Base-by-base conservation (phyloP, 2,797 vertebrate species). In the Notolepis coatsorum region DNA sequence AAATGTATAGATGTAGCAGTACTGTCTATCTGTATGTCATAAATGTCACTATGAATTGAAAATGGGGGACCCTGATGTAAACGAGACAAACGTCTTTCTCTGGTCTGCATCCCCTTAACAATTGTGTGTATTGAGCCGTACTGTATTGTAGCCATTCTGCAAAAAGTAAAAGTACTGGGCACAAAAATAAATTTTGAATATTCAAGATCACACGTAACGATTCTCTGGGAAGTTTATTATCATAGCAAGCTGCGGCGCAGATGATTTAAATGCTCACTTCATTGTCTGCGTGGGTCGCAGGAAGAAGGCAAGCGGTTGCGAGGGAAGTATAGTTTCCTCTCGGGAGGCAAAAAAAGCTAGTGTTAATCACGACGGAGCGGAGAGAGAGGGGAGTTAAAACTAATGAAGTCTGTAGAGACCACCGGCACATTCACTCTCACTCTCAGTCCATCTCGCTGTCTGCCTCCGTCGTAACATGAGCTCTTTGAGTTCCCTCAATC, bases 381-480 rank as follows among this genome's bases (percentile, higher is more conserved):
- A 94, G 90, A 88, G 90, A 88, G 92, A 93, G 94, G 95, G 89
- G 94, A 96, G 95, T 94, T 94, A 95, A 93, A 96, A 94, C 95
- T 98, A 98, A 98, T 97, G 95, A 94, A 94, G 95, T 90, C 93
- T 94, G 89, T 81, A 88, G 95, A 96, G 96, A 95, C 93, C 4
- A 4, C 52, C 27, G 31, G 30, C 7, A 24, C 39, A 15, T 4
- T 25, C 24, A 9, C 37, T 25, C 67, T 58, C 55, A 35, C 64
- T 73, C 55, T 57, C 52, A 62, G 9, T 6, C 15, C 3, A 7
- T 18, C 18, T 60, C 67, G 63, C 30, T 49, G 20, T 28, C 37
- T 37, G 3, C 12, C 46, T 54, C 10, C 12, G 25, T 20, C 25
- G 9, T 33, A 17, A 25, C 27, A 12, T 21, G 24, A 5, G 15